Base-by-base conservation (phyloP, 2,888 invertebrate species). In the Furcula furcula region DNA sequence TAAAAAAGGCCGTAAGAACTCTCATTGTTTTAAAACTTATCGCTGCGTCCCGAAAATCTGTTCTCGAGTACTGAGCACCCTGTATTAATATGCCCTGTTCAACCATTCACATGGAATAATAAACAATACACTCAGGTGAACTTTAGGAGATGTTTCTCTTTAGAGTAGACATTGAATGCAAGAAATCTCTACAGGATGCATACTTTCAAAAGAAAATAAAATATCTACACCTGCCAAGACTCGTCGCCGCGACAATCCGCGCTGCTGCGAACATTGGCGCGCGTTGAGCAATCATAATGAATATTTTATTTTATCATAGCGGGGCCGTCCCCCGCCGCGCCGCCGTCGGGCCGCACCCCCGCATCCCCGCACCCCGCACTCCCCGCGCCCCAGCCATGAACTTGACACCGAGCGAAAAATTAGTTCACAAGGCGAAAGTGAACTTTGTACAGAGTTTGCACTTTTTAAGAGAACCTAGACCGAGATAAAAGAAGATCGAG, bases 271-370 rank as follows among this genome's bases (percentile, higher is more conserved):
- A 72, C 74, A 78, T 76, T 73, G 73, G 71, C 79, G 82, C 79
- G 82, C 80, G 76, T 65, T 72, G 75, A 82, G 84, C 82, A 83
- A 85, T 86, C 83, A 86, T 88, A 86, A 88, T 87, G 87, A 87
- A 88, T 87, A 87, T 87, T 88, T 87, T 87, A 88, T 86, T 87
- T 85, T 84, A 85, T 86, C 85, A 83, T 80, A 83, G 71, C 80
- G 55, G 51, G 52, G 59, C 57, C 63, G 40, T 53, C 37, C 54
- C 60, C 48, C 52, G 57, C 49, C 44, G 23, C 47, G 6, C 21
- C 21, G 10, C 29, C 44, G 36, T 33, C 48, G 53, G 47, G 51
- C 47, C 34, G 12, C 42, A 43, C 44, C 55, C 58, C 47, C 52
- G 57, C 46, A 41, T 20, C 47, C 28, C 45, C 35, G 32, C 46